Evolutionary conservation across 2,888 invertebrate species (phyloP).

Genomic region (Cactoblastis cactorum): DNA sequence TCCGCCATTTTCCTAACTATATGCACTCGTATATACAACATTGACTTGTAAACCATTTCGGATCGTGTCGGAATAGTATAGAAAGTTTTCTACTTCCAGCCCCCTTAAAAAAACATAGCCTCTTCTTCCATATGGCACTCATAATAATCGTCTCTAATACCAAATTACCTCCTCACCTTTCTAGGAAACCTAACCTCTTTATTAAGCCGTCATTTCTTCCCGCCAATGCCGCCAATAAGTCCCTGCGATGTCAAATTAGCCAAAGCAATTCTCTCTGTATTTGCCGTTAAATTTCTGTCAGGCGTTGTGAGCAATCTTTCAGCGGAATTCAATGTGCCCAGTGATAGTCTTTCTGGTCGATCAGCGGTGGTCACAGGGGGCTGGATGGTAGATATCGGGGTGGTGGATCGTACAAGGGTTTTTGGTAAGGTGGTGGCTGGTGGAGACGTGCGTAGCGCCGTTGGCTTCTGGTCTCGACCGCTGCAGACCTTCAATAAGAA

Average conservation of each 20-base stretch:
- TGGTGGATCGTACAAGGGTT: constrained; percentile 48
- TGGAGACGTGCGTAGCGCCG: constrained; percentile 60
- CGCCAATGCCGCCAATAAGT: constrained; percentile 55
- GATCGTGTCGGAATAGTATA: too few relatives aligned
- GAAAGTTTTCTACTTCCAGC: too few relatives aligned
- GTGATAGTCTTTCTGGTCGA: constrained; percentile 46
- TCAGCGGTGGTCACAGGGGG: constrained; percentile 25
- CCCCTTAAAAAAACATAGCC: too few relatives aligned
- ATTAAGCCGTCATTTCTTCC: constrained; percentile 74
- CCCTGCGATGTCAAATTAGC: constrained; percentile 64
- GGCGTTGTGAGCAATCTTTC: constrained; percentile 46
- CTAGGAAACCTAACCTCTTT: constrained; percentile 54
- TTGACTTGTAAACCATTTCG: too few relatives aligned
- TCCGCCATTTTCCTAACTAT: too few relatives aligned
- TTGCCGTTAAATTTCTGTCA: constrained; percentile 36
- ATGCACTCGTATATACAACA: too few relatives aligned
- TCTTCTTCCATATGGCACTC: too few relatives aligned
- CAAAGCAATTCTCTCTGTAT: constrained; percentile 54
- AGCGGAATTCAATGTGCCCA: constrained; percentile 47
- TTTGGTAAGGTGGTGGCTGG: constrained; percentile 52
- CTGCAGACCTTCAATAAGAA: constrained; percentile 60
- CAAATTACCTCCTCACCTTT: constrained; percentile 52
- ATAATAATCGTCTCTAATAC: too few relatives aligned
- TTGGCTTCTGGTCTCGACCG: constrained; percentile 70
- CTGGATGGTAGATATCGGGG: constrained; percentile 43